Percentiles rank a stretch among this genome's conserved stretches.
These are phyloP conservation scores for Desmophyllum pertusum DNA, from an alignment of 92 coral and sea anemone genomes.

Conservation along the genomic window DNA sequence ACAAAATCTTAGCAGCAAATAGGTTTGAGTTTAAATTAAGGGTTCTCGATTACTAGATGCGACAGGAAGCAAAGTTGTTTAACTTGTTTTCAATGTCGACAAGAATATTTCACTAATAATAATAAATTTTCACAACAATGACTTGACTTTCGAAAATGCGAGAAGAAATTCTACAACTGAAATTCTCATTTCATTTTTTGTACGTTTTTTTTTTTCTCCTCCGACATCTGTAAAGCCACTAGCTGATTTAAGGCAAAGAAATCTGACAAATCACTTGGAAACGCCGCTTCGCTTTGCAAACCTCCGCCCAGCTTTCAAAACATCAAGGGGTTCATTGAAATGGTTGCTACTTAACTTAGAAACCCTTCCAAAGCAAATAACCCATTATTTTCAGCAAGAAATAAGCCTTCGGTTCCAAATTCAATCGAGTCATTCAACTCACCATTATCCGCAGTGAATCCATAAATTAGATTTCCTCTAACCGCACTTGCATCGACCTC, in stretches of 20 bases:
- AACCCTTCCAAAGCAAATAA: too few relatives aligned
- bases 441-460: conserved; percentile 27
- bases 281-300: too few relatives aligned
- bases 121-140: too few relatives aligned
- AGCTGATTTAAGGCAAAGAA: too few relatives aligned
- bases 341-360: too few relatives aligned
- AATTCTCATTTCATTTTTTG: not conserved
- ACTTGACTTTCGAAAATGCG: too few relatives aligned
- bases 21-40: too few relatives aligned
- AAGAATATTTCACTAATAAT: too few relatives aligned
- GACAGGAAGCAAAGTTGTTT: not conserved
- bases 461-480: conserved; percentile 24
- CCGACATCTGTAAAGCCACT: too few relatives aligned
- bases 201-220: not conserved
- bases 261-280: too few relatives aligned
- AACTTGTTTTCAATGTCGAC: not conserved
- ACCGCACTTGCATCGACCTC: not conserved
- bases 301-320: not conserved
- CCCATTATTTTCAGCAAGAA: not conserved
- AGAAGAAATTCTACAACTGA: not conserved
- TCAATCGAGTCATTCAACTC: conserved; percentile 20
- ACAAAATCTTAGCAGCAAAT: too few relatives aligned
- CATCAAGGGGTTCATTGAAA: too few relatives aligned
- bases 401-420: not conserved
- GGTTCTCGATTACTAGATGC: not conserved